A percentile compares a stretch with the other conserved stretches of the same genome.
Evolutionary conservation across 2,888 invertebrate genomes (phyloP).

Genomic region (Mactromeris polynyma): DNA sequence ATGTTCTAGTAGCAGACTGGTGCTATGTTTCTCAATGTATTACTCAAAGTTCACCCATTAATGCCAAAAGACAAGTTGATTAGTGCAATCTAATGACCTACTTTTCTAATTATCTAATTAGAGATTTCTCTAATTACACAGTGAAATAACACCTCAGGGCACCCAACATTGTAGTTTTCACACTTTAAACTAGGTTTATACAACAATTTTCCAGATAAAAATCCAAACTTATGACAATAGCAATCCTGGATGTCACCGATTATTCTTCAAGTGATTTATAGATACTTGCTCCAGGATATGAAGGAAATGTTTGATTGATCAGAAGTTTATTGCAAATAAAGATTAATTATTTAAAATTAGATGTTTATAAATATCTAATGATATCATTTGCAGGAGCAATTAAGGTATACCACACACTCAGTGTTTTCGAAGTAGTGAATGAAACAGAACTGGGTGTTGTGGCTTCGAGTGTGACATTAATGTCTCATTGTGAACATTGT

Average conservation of each 20-base stretch:
- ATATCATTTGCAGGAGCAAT: background rate
- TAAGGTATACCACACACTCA: too few species aligned
- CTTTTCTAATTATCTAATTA: background rate
- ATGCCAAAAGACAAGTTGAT: background rate
- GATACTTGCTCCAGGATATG: background rate
- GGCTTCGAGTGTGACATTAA: too few species aligned
- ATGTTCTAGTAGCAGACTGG: background rate
- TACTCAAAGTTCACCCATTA: background rate
- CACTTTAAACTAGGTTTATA: background rate
- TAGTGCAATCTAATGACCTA: background rate
- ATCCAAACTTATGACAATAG: background rate
- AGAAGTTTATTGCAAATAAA: background rate
- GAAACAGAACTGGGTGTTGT: too few species aligned
- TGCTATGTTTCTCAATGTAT: background rate
- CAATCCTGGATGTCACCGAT: background rate
- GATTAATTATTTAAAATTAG: slow-evolving; percentile 2
- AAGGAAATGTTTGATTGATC: background rate
- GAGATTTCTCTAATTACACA: background rate
- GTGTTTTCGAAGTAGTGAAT: too few species aligned
- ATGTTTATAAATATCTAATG: background rate
- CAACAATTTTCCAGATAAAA: background rate
- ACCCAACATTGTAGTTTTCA: background rate
- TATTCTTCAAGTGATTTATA: background rate
- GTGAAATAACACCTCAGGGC: background rate
- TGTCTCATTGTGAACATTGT: too few species aligned